Evolutionary conservation across 2,888 invertebrate genomes (phyloP), one percentile per base, ranked within the genome.

Genomic region (Pseudococcus longispinus): DNA sequence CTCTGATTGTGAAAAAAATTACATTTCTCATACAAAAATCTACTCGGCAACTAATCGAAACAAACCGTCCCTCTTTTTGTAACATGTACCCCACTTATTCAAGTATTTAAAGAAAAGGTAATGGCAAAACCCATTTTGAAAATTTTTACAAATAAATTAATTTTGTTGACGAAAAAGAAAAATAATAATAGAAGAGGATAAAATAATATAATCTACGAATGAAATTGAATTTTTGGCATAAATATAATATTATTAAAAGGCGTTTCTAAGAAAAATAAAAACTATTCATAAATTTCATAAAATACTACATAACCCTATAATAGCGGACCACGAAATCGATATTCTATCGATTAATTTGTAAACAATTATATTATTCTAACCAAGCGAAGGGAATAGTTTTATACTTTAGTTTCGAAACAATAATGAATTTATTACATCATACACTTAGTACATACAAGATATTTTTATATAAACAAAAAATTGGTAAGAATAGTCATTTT

Each of bases 401-500:
- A 42, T 29, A 32, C 77, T 11, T 60, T 4, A 32, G 20, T 20
- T 80, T 37, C 15, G 15, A 70, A 29, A 80, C 77, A 42, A n/a
- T 80, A 20, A 42, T 60, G 60, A 23, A 60, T 29, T 42, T 29
- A 74, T 20, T 74, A 80, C 77, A 80, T 80, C n/a, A 80, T 60
- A 74, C 37, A 42, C 20, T 70, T 70, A 70, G 29, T 70, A 70
- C 65, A 70, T 80, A 80, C 77, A 80, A 80, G 77, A 42, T 80
- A 80, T 42, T 80, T 70, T 80, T 80, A 37, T 42, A 42, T 37
- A 42, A 26, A 42, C 26, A 42, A 80, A 80, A 80, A 80, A 80
- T 42, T 80, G 77, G 77, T 80, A 80, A 80, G 77, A 80, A 80
- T 80, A 80, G 32, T 70, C 70, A 42, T 42, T 20, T 80, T 80